Conservation (phyloP, 2,797 vertebrate genomes). For the Centroberyx gerrardi region DNA sequence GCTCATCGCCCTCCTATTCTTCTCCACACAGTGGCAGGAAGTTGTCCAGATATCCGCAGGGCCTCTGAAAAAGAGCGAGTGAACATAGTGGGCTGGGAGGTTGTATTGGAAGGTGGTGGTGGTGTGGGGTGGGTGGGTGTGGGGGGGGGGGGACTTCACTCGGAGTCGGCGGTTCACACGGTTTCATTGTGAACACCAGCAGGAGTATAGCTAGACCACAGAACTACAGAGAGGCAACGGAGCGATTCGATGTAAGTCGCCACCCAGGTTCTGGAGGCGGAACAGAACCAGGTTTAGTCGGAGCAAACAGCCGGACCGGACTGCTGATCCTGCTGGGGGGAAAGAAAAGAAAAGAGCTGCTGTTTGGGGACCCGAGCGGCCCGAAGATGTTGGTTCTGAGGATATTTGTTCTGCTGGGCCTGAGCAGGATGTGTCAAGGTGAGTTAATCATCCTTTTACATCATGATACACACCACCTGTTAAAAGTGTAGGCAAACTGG, state of each 20-base stretch:
- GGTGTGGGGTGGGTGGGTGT: slow-evolving; percentile 26
- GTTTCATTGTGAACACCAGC: slow-evolving; percentile 29
- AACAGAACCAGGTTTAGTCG: slow-evolving; percentile 8
- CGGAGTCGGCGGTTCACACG: slow-evolving; percentile 41
- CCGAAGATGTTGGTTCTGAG: slow-evolving; percentile 66
- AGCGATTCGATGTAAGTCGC: not conserved
- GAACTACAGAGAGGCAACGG: slow-evolving; percentile 1
- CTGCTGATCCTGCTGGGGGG: not conserved
- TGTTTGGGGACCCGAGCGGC: not conserved
- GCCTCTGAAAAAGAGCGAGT: slow-evolving; percentile 77
- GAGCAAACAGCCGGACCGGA: slow-evolving; percentile 26
- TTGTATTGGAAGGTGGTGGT: slow-evolving; percentile 47
- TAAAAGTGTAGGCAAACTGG: not conserved
- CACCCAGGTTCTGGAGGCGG: not conserved
- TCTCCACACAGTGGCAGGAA: slow-evolving; percentile 89
- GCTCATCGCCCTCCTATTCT: slow-evolving; percentile 80
- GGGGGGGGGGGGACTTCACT: slow-evolving; percentile 49
- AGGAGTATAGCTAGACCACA: slow-evolving; percentile 15
- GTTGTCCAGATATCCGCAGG: slow-evolving; percentile 86
- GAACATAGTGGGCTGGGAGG: slow-evolving; percentile 65
- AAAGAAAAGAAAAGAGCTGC: slow-evolving; percentile 17
- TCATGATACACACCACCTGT: not conserved
- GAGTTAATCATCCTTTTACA: slow-evolving; percentile 32
- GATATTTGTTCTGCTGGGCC: slow-evolving; percentile 69
- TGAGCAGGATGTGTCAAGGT: slow-evolving; percentile 79